phyloP scores from a whole-genome alignment of 64 coral and sea anemone species.

The Acropora yongei region DNA sequence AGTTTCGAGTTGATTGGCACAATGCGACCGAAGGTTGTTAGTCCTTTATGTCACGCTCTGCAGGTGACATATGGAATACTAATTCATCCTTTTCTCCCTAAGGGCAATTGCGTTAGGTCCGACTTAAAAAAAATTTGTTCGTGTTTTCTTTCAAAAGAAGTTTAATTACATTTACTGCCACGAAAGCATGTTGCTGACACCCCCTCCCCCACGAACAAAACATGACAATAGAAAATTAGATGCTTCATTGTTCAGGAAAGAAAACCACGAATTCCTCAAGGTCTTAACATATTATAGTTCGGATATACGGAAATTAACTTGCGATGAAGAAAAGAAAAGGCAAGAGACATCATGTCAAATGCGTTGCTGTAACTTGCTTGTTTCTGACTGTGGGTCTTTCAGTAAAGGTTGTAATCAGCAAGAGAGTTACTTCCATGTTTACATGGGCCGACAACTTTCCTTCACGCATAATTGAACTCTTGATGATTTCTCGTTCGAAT shows the following conservation, averaged over 20 bases:
- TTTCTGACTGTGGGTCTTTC: neutral
- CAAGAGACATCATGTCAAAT: neutral
- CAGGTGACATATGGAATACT: too few relatives aligned
- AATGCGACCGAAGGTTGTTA: too few relatives aligned
- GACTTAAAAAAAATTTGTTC: neutral
- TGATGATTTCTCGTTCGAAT: too few relatives aligned
- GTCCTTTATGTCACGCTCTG: too few relatives aligned
- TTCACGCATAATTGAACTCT: neutral
- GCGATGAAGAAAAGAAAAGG: neutral
- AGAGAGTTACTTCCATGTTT: neutral
- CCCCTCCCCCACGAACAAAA: neutral
- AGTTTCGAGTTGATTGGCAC: too few relatives aligned
- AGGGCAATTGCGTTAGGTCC: too few relatives aligned
- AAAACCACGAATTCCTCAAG: neutral
- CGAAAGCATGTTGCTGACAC: neutral
- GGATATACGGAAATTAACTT: neutral
- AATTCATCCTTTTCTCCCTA: too few relatives aligned
- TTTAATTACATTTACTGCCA: neutral
- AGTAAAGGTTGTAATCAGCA: neutral
- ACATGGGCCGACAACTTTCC: neutral
- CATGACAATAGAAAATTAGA: slow-evolving; percentile 5
- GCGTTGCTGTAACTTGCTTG: neutral
- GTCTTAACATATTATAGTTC: neutral
- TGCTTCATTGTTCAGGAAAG: neutral
- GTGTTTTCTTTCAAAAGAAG: neutral